Evolutionary conservation across 2,797 vertebrate species (phyloP), one percentile per base, ranked within the genome.

Genomic region (Tiaroga cobitis): DNA sequence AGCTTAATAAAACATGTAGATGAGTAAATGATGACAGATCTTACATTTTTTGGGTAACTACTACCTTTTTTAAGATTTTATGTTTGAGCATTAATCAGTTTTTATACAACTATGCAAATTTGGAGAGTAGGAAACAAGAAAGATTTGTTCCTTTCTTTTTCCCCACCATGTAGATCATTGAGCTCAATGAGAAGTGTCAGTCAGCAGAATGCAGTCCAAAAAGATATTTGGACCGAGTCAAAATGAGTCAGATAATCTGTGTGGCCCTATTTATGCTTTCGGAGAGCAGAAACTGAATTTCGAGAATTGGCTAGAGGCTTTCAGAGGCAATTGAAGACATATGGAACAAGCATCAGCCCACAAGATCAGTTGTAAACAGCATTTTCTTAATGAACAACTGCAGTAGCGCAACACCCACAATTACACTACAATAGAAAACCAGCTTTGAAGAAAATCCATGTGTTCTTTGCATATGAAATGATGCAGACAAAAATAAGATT

Each of bases 211-310:
- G 5, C 32, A 75, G 61, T 76, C 43, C 43, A 83, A 67, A 83
- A 83, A 21, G 59, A 49, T 21, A 75, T 75, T 32, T n/a, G n/a
- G 37, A 16, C 34, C 32, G 13, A 83, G 41, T 67, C 72, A 76
- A 65, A 49, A 39, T 68, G 61, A 51, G 46, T 84, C 74, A 56
- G 24, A 24, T 69, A 61, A 76, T 63, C 72, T 86, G 86, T 88
- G 91, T 91, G 90, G 91, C 92, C 89, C 83, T 81, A 85, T 70
- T 78, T 56, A 84, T 3, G n/a, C 51, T 84, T 59, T 78, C 69
- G 82, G 43, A 67, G 43, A 11, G 18, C 59, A 83, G 61, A 68
- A 24, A 76, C 61, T 68, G n/a, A 8, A 39, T 83, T 76, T 76
- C 4, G 1, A 76, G 59, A 83, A 15, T 54, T 83, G 43, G 70